Conservation (phyloP, 2,797 vertebrate genomes). For the Amazona ochrocephala region DNA sequence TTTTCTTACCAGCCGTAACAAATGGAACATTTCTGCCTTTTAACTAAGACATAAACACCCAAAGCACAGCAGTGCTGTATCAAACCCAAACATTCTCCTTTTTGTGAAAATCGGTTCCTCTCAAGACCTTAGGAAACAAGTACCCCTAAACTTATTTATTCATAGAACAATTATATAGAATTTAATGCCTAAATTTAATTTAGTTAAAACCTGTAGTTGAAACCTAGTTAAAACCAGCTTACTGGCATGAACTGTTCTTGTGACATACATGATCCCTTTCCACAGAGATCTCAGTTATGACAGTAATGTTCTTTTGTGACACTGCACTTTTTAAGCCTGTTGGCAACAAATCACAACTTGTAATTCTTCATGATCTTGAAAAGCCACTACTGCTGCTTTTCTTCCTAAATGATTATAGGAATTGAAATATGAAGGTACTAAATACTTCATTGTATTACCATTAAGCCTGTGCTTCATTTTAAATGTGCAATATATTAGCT, state of each 20-base stretch:
- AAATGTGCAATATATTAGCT: accelerated
- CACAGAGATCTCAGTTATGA: too few relatives aligned
- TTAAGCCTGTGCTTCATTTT: background rate
- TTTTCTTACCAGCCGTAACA: background rate
- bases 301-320: background rate
- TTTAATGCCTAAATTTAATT: background rate
- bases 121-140: accelerated
- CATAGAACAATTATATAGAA: accelerated
- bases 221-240: background rate
- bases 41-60: background rate
- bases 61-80: background rate
- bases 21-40: background rate
- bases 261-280: background rate
- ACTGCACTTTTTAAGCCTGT: background rate
- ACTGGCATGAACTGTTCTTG: background rate
- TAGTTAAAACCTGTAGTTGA: too few relatives aligned
- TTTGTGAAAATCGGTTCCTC: background rate
- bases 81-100: background rate
- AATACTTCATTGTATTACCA: background rate
- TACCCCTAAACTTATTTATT: background rate
- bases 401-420: background rate
- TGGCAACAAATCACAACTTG: background rate
- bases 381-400: background rate
- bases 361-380: background rate
- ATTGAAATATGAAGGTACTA: background rate